These are phyloP conservation scores for Tenebrio molitor DNA, from an alignment of 1,140 invertebrate genomes.

Conservation along the genomic window DNA sequence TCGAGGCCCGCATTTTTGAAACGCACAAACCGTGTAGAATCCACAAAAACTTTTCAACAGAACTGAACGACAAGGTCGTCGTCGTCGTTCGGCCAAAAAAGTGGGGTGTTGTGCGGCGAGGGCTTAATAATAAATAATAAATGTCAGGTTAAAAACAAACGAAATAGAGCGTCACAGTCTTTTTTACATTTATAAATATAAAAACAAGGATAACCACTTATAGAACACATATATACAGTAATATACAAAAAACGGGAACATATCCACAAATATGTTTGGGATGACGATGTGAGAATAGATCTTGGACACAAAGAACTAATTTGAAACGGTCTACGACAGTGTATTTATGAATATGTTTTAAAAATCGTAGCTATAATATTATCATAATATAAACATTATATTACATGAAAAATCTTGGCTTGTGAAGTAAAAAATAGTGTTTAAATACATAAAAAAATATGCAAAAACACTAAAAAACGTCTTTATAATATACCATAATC, in stretches of 20 bases:
- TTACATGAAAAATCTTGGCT: slow-evolving; percentile 54
- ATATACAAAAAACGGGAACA: slow-evolving; percentile 59
- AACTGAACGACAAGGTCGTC: too few relatives aligned
- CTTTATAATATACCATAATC: slow-evolving; percentile 22
- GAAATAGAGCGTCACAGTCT: slow-evolving; percentile 46
- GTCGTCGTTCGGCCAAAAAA: too few relatives aligned
- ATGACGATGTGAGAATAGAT: slow-evolving; percentile 39
- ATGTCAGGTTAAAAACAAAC: slow-evolving; percentile 2
- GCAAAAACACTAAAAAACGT: slow-evolving; percentile 47
- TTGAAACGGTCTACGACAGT: slow-evolving; percentile 41
- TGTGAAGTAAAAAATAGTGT: slow-evolving; percentile 51
- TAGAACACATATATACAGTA: slow-evolving; percentile 62
- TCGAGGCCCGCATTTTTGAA: neutral
- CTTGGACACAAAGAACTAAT: slow-evolving; percentile 30
- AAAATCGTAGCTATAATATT: slow-evolving; percentile 51
- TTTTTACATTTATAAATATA: slow-evolving; percentile 59
- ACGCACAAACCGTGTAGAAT: neutral
- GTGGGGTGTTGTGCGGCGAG: neutral
- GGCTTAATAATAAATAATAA: slow-evolving; percentile 7
- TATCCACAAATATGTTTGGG: slow-evolving; percentile 44
- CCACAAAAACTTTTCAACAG: neutral
- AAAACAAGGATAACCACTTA: slow-evolving; percentile 57
- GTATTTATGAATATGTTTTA: slow-evolving; percentile 50
- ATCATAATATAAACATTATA: slow-evolving; percentile 56
- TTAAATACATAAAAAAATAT: slow-evolving; percentile 53